phyloP scores from a whole-genome alignment of 64 coral and sea anemone species.

The Montipora cactus region DNA sequence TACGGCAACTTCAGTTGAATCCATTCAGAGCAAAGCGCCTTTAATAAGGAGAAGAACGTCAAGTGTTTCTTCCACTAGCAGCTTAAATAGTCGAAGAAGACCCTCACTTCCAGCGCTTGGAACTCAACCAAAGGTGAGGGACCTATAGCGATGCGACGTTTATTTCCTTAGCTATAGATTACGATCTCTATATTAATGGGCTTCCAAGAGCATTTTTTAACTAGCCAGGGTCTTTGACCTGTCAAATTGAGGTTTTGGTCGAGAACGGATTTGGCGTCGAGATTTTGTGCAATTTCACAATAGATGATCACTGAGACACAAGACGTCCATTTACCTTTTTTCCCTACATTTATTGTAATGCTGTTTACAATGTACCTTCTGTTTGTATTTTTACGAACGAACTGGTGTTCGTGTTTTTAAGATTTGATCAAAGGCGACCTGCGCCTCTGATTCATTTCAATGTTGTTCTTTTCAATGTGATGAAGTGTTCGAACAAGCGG shows the following conservation, averaged over 20 bases:
- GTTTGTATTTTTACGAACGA: constrained; percentile 39
- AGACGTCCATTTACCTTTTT: constrained; percentile 70
- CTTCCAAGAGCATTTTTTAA: constrained; percentile 70
- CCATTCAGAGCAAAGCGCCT: constrained; percentile 88
- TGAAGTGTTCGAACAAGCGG: constrained; percentile 46
- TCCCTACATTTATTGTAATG: constrained; percentile 76
- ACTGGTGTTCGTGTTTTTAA: constrained; percentile 23
- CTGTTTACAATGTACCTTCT: constrained; percentile 72
- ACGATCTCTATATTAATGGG: constrained; percentile 57
- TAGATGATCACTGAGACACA: constrained; percentile 50
- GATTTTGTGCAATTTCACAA: constrained; percentile 51
- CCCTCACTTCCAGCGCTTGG: constrained; percentile 91
- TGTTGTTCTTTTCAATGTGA: constrained; percentile 56
- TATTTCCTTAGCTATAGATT: constrained; percentile 72
- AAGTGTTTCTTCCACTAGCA: constrained; percentile 89
- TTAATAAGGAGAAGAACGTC: constrained; percentile 84
- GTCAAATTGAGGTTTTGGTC: constrained; percentile 23
- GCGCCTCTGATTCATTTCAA: constrained; percentile 45
- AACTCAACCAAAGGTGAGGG: constrained; percentile 84
- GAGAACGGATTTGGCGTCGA: constrained; percentile 59
- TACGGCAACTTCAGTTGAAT: constrained; percentile 68
- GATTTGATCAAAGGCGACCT: constrained; percentile 6
- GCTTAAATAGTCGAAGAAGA: constrained; percentile 82
- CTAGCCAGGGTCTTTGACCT: constrained; percentile 56
- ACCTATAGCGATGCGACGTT: constrained; percentile 24